Evolutionary conservation across 2,888 invertebrate species (phyloP).

Genomic region (Diachrysia chrysitis): DNA sequence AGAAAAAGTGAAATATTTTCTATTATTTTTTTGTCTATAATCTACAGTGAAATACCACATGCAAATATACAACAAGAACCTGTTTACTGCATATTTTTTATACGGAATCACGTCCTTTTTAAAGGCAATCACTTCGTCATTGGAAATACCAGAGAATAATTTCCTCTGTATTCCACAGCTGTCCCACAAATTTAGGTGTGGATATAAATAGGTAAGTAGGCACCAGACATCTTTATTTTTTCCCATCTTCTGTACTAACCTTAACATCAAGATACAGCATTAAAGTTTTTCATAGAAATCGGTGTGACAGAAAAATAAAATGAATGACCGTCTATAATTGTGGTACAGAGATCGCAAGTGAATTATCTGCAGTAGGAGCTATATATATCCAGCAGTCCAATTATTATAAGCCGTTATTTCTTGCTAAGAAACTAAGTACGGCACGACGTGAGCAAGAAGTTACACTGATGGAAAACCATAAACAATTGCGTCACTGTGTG

Average conservation of each 20-base stretch:
- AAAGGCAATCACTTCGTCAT: too few relatives aligned
- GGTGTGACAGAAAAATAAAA: constrained; percentile 54
- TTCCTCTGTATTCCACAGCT: too few relatives aligned
- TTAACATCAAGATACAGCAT: constrained; percentile 48
- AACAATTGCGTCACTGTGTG: neutral
- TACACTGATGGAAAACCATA: neutral
- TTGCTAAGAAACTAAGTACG: constrained; percentile 7
- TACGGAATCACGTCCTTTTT: too few relatives aligned
- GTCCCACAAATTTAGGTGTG: too few relatives aligned
- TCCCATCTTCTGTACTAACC: constrained; percentile 30
- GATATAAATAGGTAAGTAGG: too few relatives aligned
- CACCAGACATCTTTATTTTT: too few relatives aligned
- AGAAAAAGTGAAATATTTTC: too few relatives aligned
- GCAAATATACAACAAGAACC: too few relatives aligned
- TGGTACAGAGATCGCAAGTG: constrained; percentile 48
- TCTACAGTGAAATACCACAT: too few relatives aligned
- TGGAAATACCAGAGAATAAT: too few relatives aligned
- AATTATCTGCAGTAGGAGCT: constrained; percentile 24
- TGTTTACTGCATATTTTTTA: too few relatives aligned
- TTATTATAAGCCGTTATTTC: constrained; percentile 32
- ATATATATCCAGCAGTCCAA: constrained; percentile 19
- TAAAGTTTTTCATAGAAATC: constrained; percentile 63
- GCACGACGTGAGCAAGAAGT: neutral
- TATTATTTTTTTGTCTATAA: too few relatives aligned
- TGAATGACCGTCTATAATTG: constrained; percentile 54